Evolutionary conservation across 1,140 invertebrate species (phyloP).

Genomic region (Drosophila sechellia): DNA sequence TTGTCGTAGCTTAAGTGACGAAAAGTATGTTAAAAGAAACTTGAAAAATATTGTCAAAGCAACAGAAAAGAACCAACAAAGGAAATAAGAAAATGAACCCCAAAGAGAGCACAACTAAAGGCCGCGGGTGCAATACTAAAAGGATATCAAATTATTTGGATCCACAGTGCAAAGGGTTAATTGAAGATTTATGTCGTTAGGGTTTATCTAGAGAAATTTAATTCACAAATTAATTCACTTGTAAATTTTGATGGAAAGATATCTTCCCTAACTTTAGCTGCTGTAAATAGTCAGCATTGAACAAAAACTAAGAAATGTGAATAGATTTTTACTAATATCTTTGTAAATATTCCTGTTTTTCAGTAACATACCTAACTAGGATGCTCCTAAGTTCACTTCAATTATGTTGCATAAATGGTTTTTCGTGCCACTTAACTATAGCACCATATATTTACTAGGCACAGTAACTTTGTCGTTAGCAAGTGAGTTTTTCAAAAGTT

Average conservation of each 20-base stretch:
- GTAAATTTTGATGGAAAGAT: neutral
- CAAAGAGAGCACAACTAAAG: conserved; percentile 6
- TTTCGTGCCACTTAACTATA: no score
- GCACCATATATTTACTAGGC: no score
- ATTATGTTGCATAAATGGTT: no score
- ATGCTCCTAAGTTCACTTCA: no score
- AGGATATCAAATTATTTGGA: conserved; percentile 14
- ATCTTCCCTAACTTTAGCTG: no score
- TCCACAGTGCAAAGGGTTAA: conserved; percentile 18
- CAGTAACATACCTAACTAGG: no score
- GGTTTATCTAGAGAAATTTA: neutral
- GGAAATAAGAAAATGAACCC: neutral
- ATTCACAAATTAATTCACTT: neutral
- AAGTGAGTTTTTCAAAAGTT: no score
- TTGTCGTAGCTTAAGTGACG: conserved; percentile 51
- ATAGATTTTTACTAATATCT: no score
- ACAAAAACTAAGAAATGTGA: no score
- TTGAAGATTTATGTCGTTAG: conserved; percentile 26
- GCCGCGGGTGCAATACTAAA: conserved; percentile 3
- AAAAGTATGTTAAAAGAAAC: conserved; percentile 46
- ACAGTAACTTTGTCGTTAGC: no score
- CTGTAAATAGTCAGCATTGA: no score
- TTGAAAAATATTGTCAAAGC: conserved; percentile 35
- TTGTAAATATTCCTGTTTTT: no score
- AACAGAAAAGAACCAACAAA: conserved; percentile 6